Conservation (phyloP, 2,797 vertebrate genomes). For the Phoebastria nigripes region DNA sequence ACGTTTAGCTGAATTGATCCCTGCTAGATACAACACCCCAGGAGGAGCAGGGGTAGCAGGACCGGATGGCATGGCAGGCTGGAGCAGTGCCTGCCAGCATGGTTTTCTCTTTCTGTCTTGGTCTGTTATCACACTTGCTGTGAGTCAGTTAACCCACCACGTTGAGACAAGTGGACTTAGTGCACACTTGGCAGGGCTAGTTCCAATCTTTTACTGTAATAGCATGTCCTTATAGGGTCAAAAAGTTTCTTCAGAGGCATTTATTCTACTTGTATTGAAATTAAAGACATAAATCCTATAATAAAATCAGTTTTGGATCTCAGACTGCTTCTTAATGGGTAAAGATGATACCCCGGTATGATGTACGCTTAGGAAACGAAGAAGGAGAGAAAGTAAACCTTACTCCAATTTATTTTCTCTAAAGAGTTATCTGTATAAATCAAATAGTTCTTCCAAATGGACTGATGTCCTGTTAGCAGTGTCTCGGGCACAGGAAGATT, state of each 20-base stretch:
- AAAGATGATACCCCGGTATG: not conserved
- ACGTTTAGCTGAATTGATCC: not conserved
- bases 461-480: rapidly evolving
- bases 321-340: no score
- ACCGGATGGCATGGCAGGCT: not conserved
- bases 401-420: not conserved
- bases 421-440: not conserved
- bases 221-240: not conserved
- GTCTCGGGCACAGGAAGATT: not conserved
- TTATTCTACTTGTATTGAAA: not conserved
- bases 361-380: not conserved
- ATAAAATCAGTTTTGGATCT: not conserved
- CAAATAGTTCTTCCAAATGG: not conserved
- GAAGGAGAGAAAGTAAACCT: not conserved
- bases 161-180: not conserved
- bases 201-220: not conserved
- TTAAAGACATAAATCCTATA: not conserved
- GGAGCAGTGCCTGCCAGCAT: not conserved
- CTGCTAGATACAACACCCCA: rapidly evolving
- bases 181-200: rapidly evolving
- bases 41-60: not conserved
- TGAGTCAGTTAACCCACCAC: not conserved
- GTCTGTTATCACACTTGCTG: not conserved
- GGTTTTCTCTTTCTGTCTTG: not conserved
- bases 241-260: not conserved